These are phyloP conservation scores for Chalcosyrphus nemorum DNA, from an alignment of 2,888 invertebrate genomes.

Conservation along the genomic window DNA sequence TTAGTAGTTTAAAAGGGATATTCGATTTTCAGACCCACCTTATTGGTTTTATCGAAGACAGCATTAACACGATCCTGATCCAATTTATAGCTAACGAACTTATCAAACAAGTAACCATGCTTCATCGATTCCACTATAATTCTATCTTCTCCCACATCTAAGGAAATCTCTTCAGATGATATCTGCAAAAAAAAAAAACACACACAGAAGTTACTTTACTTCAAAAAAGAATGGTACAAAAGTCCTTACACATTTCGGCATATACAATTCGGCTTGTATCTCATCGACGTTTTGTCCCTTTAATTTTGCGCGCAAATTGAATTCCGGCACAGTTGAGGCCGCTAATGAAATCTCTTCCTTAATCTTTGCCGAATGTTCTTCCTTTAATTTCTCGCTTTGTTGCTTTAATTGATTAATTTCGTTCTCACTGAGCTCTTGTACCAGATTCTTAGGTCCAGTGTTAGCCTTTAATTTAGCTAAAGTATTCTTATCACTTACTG, in stretches of 20 bases:
- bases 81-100: constrained; percentile 87
- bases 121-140: constrained; percentile 86
- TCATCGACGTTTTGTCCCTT: constrained; percentile 79
- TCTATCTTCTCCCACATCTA: constrained; percentile 90
- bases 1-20: background rate
- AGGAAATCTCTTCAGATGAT: constrained; percentile 84
- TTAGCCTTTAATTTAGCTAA: constrained; percentile 68
- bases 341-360: constrained; percentile 76
- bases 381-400: constrained; percentile 74
- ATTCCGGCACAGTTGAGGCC: constrained; percentile 83
- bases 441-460: constrained; percentile 79
- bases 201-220: too few relatives aligned
- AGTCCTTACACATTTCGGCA: constrained; percentile 80
- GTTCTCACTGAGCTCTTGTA: constrained; percentile 84
- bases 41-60: constrained; percentile 83
- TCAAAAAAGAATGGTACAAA: background rate
- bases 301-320: constrained; percentile 85
- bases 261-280: constrained; percentile 80
- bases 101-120: constrained; percentile 85
- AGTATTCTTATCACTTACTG: constrained; percentile 73
- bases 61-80: constrained; percentile 84
- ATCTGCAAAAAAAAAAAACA: constrained; percentile 81
- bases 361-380: constrained; percentile 68
- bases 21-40: constrained; percentile 80
- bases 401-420: constrained; percentile 74